Evolutionary conservation across 2,797 vertebrate genomes (phyloP).

Genomic region (Hipposideros larvatus): DNA sequence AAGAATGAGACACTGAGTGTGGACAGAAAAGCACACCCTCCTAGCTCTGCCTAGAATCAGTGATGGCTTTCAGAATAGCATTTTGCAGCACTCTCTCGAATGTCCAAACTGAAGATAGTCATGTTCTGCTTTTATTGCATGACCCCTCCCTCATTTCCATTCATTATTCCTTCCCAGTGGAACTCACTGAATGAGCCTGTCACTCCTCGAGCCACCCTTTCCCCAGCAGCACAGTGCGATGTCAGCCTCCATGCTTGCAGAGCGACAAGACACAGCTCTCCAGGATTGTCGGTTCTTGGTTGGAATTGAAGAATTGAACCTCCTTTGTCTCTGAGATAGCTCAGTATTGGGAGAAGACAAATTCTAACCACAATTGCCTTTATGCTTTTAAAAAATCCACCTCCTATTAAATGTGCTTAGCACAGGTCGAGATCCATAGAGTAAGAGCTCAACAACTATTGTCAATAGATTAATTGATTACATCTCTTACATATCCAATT

Average conservation of each 20-base stretch:
- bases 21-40: not conserved
- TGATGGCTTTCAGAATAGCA: not conserved
- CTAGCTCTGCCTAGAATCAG: not conserved
- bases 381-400: not conserved
- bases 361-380: slow-evolving; percentile 15
- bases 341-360: not conserved
- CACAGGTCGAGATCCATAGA: not conserved
- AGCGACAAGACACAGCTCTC: not conserved
- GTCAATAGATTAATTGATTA: slow-evolving; percentile 31
- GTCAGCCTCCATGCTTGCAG: not conserved
- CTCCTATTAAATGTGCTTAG: not conserved
- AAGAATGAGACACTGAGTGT: not conserved
- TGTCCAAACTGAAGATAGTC: not conserved
- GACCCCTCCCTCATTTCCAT: not conserved
- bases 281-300: fast-evolving
- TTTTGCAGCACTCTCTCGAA: not conserved
- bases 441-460: slow-evolving; percentile 35
- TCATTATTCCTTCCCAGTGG: not conserved
- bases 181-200: not conserved
- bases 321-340: not conserved
- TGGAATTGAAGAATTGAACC: not conserved
- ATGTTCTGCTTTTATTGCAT: not conserved
- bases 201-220: not conserved
- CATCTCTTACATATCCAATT: slow-evolving; percentile 41
- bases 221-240: not conserved